Conservation (phyloP, 1,140 invertebrate species). For the Wasmannia auropunctata region DNA sequence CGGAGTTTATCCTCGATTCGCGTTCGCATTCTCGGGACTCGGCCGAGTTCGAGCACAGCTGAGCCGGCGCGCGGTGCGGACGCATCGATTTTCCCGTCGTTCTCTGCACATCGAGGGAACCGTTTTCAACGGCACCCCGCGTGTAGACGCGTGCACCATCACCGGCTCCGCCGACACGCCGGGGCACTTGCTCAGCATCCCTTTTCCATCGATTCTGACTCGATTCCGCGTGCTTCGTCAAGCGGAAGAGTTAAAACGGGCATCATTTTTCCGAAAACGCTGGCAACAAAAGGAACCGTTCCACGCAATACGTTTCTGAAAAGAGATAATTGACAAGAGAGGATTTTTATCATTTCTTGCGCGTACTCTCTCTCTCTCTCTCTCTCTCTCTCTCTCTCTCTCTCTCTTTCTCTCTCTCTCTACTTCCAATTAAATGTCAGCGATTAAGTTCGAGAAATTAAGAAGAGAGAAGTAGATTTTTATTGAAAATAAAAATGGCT, state of each 20-base stretch:
- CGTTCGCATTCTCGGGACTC: constrained; percentile 18
- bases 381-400: too few species aligned
- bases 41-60: constrained; percentile 34
- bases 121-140: constrained; percentile 33
- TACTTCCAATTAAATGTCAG: background rate
- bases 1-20: background rate
- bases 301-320: background rate
- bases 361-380: too few species aligned
- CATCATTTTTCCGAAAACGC: constrained; percentile 6
- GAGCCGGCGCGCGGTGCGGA: constrained; percentile 56
- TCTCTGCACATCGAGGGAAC: background rate
- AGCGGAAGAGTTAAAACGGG: constrained; percentile 14
- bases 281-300: background rate
- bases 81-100: constrained; percentile 72
- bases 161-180: background rate
- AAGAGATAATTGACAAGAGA: background rate
- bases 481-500: background rate
- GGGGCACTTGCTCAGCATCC: constrained; percentile 45
- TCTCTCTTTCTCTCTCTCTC: too few species aligned
- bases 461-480: background rate
- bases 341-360: background rate
- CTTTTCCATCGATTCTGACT: background rate
- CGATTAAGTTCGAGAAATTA: background rate
- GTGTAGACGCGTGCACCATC: constrained; percentile 9
- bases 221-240: background rate